These are phyloP conservation scores for Sprattus sprattus DNA, from an alignment of 2,113 vertebrate species.

Conservation along the genomic window DNA sequence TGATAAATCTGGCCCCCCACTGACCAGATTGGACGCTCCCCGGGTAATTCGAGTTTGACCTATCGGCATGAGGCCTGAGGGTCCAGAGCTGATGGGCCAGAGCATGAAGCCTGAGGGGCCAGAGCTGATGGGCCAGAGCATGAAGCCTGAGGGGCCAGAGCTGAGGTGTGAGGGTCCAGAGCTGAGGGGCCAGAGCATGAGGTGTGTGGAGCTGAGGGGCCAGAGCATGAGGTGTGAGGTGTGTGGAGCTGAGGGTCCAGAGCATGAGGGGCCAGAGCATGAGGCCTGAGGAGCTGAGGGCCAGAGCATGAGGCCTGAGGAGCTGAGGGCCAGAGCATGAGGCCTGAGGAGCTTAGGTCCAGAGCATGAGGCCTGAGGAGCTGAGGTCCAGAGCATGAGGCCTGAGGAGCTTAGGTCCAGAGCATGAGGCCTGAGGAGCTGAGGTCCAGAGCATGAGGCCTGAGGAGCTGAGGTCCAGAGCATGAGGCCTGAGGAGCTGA, in stretches of 20 bases:
- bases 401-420: too few relatives aligned
- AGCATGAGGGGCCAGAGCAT: too few relatives aligned
- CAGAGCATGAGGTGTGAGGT: not conserved
- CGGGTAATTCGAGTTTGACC: too few relatives aligned
- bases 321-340: constrained; percentile 18
- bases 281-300: constrained; percentile 16
- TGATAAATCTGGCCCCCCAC: too few relatives aligned
- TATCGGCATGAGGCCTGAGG: too few relatives aligned
- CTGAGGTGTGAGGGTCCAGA: not conserved
- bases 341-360: not conserved
- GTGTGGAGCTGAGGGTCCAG: constrained; percentile 9
- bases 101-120: not conserved
- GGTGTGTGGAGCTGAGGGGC: constrained; percentile 8
- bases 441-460: not conserved
- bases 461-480: too few relatives aligned
- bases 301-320: not conserved
- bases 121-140: too few relatives aligned
- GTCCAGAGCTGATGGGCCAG: too few relatives aligned
- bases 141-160: not conserved
- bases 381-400: constrained; percentile 13
- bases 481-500: constrained; percentile 8
- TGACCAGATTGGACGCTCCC: too few relatives aligned
- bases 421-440: too few relatives aligned
- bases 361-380: too few relatives aligned
- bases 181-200: constrained; percentile 14